phyloP scores from a whole-genome alignment of 2,113 vertebrate genomes.

The Corythoichthys haematopterus region DNA sequence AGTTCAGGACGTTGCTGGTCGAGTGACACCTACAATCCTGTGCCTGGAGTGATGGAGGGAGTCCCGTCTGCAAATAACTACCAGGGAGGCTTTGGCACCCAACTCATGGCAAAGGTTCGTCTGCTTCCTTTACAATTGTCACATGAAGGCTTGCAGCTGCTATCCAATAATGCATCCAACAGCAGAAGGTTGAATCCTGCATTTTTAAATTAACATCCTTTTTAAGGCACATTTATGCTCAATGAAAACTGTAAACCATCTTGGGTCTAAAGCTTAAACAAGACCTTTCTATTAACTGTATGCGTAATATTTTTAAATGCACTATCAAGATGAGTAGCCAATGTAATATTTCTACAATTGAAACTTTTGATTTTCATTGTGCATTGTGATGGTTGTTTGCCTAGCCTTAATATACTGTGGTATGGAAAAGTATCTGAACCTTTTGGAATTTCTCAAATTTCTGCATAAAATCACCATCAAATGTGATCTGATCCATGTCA shows the following conservation, averaged over 20 bases:
- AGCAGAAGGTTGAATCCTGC: not conserved
- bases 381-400: not conserved
- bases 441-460: too few species aligned
- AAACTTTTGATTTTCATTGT: too few species aligned
- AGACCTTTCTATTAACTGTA: not conserved
- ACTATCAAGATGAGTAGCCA: too few species aligned
- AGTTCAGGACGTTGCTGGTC: conserved; percentile 98
- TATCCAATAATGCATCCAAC: not conserved
- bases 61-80: conserved; percentile 97
- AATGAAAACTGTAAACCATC: not conserved
- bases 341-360: not conserved
- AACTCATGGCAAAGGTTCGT: conserved; percentile 93
- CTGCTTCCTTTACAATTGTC: not conserved
- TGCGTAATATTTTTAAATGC: not conserved
- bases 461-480: too few species aligned
- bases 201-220: not conserved
- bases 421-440: too few species aligned
- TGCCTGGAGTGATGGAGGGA: conserved; percentile 98
- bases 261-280: not conserved
- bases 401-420: too few species aligned
- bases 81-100: conserved; percentile 92
- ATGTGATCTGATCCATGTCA: too few species aligned
- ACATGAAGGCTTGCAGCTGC: not conserved
- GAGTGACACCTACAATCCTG: conserved; percentile 96
- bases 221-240: too few species aligned